A percentile compares a stretch with the other conserved stretches of the same genome.
These are phyloP conservation scores for Idaea straminata DNA, from an alignment of 2,888 invertebrate species.

Conservation along the genomic window DNA sequence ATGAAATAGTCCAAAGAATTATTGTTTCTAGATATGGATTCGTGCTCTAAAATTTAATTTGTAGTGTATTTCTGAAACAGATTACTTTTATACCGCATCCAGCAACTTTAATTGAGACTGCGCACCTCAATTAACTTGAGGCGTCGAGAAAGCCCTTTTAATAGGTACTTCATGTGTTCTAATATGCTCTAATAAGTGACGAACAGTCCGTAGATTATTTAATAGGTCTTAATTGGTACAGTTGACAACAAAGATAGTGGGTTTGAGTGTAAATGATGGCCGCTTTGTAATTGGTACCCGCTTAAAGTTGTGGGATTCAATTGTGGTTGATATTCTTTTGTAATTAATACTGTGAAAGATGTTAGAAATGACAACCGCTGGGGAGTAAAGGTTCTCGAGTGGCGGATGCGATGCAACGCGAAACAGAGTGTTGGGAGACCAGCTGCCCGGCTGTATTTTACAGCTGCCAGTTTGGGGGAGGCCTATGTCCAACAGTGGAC, in stretches of 20 bases:
- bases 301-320: constrained; percentile 20
- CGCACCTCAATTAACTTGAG: constrained; percentile 26
- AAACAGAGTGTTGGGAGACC: no score
- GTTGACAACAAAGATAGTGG: constrained; percentile 41
- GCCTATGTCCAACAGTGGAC: no score
- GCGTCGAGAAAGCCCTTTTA: constrained; percentile 56
- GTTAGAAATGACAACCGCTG: no score
- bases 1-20: neutral
- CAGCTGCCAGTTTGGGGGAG: no score
- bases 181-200: constrained; percentile 52
- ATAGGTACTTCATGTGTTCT: constrained; percentile 60
- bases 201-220: constrained; percentile 55
- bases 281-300: constrained; percentile 35
- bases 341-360: neutral
- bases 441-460: no score
- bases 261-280: constrained; percentile 40
- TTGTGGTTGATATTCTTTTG: constrained; percentile 8
- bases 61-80: neutral
- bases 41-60: neutral
- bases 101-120: constrained; percentile 3
- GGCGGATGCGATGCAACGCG: no score
- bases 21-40: neutral
- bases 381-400: no score
- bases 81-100: neutral
- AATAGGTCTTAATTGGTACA: constrained; percentile 67